Evolutionary conservation across 2,888 invertebrate species (phyloP).

Genomic region (Hemithea aestivaria): DNA sequence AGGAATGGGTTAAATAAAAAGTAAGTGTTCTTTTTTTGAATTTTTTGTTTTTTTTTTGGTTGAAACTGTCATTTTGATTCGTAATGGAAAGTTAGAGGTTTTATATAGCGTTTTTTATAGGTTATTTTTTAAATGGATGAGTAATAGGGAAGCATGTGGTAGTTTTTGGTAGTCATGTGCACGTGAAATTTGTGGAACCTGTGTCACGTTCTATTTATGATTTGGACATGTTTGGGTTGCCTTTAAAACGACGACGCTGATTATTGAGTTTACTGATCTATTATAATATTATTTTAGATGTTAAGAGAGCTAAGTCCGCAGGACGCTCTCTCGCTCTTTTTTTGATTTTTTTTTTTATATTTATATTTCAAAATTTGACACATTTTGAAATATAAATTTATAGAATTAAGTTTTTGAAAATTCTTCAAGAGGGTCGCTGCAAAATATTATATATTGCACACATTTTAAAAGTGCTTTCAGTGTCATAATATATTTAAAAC

Average conservation of each 20-base stretch:
- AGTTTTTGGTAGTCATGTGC: constrained; percentile 57
- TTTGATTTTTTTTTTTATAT: too few species aligned
- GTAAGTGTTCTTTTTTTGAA: constrained; percentile 26
- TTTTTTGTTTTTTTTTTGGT: constrained; percentile 27
- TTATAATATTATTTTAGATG: background rate
- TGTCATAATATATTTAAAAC: too few species aligned
- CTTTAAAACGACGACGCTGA: too few species aligned
- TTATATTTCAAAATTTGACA: too few species aligned
- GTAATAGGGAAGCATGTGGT: constrained; percentile 65
- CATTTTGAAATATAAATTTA: too few species aligned
- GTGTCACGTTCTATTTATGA: constrained; percentile 24
- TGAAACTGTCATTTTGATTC: constrained; percentile 68
- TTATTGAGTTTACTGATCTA: too few species aligned
- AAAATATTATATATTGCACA: too few species aligned
- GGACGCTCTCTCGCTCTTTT: too few species aligned
- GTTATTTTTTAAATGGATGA: constrained; percentile 52
- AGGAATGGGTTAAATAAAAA: constrained; percentile 66
- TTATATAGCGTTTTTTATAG: constrained; percentile 60
- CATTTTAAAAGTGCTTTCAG: too few species aligned
- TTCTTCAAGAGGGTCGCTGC: too few species aligned
- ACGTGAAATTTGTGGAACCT: constrained; percentile 55
- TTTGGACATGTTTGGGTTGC: constrained; percentile 17
- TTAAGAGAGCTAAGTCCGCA: too few species aligned
- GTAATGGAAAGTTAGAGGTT: constrained; percentile 71
- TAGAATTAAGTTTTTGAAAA: too few species aligned